phyloP scores from a whole-genome alignment of 2,888 invertebrate genomes.

The Polymixis lichenea region DNA sequence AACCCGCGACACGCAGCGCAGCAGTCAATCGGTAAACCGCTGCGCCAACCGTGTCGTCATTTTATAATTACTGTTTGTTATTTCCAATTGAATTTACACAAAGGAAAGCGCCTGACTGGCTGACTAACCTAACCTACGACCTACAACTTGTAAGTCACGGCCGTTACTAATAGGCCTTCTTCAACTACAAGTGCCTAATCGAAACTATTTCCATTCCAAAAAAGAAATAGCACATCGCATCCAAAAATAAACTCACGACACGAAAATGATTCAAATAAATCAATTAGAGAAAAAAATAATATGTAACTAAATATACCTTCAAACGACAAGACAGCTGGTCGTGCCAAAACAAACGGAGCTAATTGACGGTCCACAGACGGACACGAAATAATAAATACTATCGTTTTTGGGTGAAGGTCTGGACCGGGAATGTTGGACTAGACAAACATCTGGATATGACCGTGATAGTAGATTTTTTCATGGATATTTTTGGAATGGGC shows the following conservation, averaged over 20 bases:
- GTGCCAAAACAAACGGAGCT: constrained; percentile 61
- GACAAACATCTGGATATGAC: constrained; percentile 25
- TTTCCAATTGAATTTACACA: no score
- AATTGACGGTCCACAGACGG: constrained; percentile 58
- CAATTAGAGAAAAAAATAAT: constrained; percentile 17
- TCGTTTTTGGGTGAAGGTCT: constrained; percentile 64
- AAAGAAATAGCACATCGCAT: background rate
- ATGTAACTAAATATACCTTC: constrained; percentile 45
- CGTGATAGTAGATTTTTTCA: background rate
- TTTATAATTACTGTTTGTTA: no score
- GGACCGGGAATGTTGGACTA: constrained; percentile 25
- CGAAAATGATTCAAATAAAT: constrained; percentile 16
- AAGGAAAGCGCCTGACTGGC: no score
- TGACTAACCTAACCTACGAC: no score
- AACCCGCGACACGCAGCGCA: no score
- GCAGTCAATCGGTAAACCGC: no score
- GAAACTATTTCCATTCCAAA: background rate
- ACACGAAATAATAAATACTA: constrained; percentile 51
- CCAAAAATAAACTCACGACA: constrained; percentile 20
- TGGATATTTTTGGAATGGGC: constrained; percentile 9
- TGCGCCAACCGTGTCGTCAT: no score
- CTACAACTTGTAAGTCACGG: no score
- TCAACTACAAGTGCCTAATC: background rate
- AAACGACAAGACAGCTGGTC: constrained; percentile 37
- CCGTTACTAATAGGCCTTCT: no score